Base-by-base conservation (phyloP, 2,888 invertebrate species). In the Eurytoma adleriae region DNA sequence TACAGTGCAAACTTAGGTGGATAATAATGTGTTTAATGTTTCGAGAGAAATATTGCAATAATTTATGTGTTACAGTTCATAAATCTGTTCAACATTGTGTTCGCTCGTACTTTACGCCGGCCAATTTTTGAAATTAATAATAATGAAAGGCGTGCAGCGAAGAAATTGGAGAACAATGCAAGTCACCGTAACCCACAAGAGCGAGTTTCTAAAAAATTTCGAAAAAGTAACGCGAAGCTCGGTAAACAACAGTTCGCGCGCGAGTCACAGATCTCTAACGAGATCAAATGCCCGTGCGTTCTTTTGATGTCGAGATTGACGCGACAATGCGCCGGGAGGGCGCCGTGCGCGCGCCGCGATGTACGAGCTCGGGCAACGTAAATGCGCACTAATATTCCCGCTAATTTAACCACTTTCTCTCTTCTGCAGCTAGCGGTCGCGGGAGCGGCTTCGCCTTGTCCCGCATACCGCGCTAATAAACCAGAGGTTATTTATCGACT, bases 401-500 rank as follows among this genome's bases (percentile, higher is more conserved):
- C 89, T 90, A 90, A 90, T 90, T 90, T 88, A 87, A 86, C 88
- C 87, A 84, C 85, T 85, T 84, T 85, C 85, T 84, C 82, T 85
- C 84, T 82, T 83, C 52, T 16, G 69, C 27, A 50, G 56, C 66
- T 30, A 30, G 30, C 30, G 30, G 14, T n/a, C n/a, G 13, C 52
- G 40, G 18, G n/a, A 30, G 71, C 72, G 79, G 84, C 77, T 76
- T 85, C 75, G 73, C 80, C 67, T 72, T 80, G 80, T 84, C 82
- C 83, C 82, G 83, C 83, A 84, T 85, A 85, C 85, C 87, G 84
- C 84, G 86, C 88, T 89, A 90, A 90, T 90, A 90, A 90, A 90
- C 86, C 88, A 89, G 90, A 87, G 86, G 90, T 90, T 90, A 90
- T 90, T 90, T 90, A 90, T 90, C 88, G 84, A 83, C 84, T 66